phyloP scores from a whole-genome alignment of 1,140 invertebrate species.

The Drosophila nebulosa region DNA sequence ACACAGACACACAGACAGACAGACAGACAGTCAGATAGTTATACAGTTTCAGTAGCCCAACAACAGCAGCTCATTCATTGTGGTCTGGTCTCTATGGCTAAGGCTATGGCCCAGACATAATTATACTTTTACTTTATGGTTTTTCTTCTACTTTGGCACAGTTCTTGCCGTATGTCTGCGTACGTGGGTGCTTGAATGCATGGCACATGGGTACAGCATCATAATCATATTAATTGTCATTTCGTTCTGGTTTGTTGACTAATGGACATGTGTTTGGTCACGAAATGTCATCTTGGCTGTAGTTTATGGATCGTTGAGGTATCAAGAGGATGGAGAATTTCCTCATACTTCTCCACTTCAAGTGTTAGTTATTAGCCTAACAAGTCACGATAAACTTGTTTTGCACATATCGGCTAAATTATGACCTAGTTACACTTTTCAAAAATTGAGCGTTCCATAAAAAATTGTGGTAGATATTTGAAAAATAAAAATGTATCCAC shows the following conservation, averaged over 20 bases:
- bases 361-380: not conserved
- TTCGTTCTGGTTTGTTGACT: constrained; percentile 55
- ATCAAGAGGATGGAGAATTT: not conserved
- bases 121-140: constrained; percentile 55
- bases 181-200: constrained; percentile 31
- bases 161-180: constrained; percentile 32
- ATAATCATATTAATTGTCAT: constrained; percentile 36
- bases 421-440: not conserved
- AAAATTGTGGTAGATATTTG: too few species aligned
- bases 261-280: constrained; percentile 65
- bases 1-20: too few species aligned
- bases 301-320: too few species aligned
- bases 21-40: too few species aligned
- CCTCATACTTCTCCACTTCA: not conserved
- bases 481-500: too few species aligned
- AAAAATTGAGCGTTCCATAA: not conserved
- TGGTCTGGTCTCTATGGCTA: constrained; percentile 20
- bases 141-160: constrained; percentile 49
- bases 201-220: constrained; percentile 30
- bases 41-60: constrained; percentile 7
- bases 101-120: constrained; percentile 19
- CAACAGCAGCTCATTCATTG: not conserved
- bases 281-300: constrained; percentile 52
- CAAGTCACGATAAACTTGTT: not conserved
- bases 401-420: not conserved